Base-by-base conservation (phyloP, 1,140 invertebrate species). In the Macrobrachium rosenbergii region DNA sequence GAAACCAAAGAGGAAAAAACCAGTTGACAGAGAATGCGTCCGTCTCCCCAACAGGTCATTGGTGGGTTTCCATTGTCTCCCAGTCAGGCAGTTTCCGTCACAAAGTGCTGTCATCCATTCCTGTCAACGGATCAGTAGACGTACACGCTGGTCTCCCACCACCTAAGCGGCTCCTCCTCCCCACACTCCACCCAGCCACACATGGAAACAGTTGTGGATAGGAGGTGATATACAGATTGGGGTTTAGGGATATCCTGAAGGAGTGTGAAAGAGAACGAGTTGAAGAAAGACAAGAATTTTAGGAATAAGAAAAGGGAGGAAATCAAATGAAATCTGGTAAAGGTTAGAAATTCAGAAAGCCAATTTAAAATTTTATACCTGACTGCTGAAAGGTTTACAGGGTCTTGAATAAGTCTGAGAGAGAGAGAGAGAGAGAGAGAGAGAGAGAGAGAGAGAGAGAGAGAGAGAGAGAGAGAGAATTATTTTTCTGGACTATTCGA, bases 31-130 rank as follows among this genome's bases (percentile, higher is more conserved):
- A 52, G 45, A 6, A 6, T 52, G 45, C 10, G 10, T 52, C 45
- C 6, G 23, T 10, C 60, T n/a, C 43, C 67, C 37, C 67, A 82
- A 73, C 80, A 82, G 80, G 80, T 82, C 80, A 82, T 72, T 23
- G 43, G 80, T 73, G 80, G n/a, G 67, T 21, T 19, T 28, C 80
- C 58, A 72, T 82, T 82, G 80, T 82, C 67, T 82, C 78, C 45
- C 14, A 14, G 80, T n/a, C 64, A 72, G 19, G 11, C 19, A 14
- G 28, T 14, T 58, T 5, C 16, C 43, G 8, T 1, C 37, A 82
- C 64, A 82, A 82, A 82, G 64, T 82, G 45, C 43, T 64, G 2
- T 82, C 80, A 82, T 82, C 80, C 80, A 82, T 82, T 82, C n/a
- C 64, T 82, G 80, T 82, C 80, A 12, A 2, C 17, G 52, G n/a